Percentiles rank a stretch among this genome's conserved stretches.
Conservation (phyloP, 2,113 vertebrate genomes). For the Phalacrocorax aristotelis region DNA sequence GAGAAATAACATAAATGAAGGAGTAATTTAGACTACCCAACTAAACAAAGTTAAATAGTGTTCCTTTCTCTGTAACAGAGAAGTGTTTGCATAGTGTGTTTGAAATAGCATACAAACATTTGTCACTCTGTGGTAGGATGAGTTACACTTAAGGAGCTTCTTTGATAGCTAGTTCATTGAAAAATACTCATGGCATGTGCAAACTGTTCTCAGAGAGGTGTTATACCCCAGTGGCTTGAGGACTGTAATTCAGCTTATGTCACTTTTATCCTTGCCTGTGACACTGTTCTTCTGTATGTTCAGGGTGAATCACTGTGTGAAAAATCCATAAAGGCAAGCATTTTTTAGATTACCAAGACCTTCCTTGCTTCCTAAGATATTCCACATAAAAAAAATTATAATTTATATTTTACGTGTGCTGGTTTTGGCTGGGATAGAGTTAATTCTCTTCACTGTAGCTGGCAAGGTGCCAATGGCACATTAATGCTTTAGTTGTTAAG, state of each 20-base stretch:
- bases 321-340: neutral
- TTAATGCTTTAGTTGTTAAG: too few relatives aligned
- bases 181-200: neutral
- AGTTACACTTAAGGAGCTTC: neutral
- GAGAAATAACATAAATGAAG: neutral
- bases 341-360: neutral
- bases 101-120: neutral
- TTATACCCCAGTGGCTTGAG: fast-evolving
- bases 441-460: too few relatives aligned
- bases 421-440: too few relatives aligned
- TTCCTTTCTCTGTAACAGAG: neutral
- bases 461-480: too few relatives aligned
- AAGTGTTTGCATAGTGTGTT: neutral
- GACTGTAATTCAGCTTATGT: neutral
- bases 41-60: neutral
- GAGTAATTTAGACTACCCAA: neutral
- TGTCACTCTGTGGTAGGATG: neutral
- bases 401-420: neutral
- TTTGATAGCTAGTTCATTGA: neutral
- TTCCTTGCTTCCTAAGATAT: neutral
- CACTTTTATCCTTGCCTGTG: neutral
- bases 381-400: neutral
- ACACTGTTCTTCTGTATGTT: neutral
- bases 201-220: neutral
- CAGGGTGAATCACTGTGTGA: neutral